Base-by-base conservation (phyloP, 2,113 vertebrate species). In the Anguilla japonica region DNA sequence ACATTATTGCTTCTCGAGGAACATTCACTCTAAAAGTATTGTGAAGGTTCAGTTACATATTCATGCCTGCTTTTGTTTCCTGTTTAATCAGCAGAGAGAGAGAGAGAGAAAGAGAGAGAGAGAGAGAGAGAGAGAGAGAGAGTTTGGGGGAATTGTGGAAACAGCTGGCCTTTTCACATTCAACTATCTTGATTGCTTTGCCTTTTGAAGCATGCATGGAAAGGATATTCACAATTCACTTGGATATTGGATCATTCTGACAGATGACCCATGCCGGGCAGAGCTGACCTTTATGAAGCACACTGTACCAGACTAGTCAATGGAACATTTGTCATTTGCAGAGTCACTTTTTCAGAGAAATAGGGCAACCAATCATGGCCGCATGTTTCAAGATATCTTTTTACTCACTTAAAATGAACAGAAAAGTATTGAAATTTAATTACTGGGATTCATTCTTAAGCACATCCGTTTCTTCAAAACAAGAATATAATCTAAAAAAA, bases 241-340 rank as follows among this genome's bases (percentile, higher is more conserved):
- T 50, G 75, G 82, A 86, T 89, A 85, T 91, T 91, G 90, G 88
- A 90, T 89, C 88, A 87, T 86, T 88, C 86, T 87, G 86, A 88
- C 88, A 90, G 87, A 89, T 88, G 89, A 83, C 84, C 46, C 85
- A 86, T 60, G 39, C 50, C 56, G 84, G 82, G 90, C 87, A 81
- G 88, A 29, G 1, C 46, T 92, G 92, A 93, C 93, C 91, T 94
- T 93, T 93, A 90, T 89, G 81, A 87, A 87, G 88, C 87, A 82
- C 91, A 90, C 89, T 87, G 84, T 82, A 53, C 3, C 87, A 88
- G 88, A 89, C 87, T 82, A 84, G 84, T 75, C 26, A 34, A 7
- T 34, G 71, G n/a, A 75, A 75, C 71, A 34, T 75, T 75, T 75
- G 22, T 75, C n/a, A 34, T 75, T 75, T 34, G 26, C 71, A 75